Evolutionary conservation across 1,140 invertebrate genomes (phyloP).

Genomic region (Drosophila dunni): DNA sequence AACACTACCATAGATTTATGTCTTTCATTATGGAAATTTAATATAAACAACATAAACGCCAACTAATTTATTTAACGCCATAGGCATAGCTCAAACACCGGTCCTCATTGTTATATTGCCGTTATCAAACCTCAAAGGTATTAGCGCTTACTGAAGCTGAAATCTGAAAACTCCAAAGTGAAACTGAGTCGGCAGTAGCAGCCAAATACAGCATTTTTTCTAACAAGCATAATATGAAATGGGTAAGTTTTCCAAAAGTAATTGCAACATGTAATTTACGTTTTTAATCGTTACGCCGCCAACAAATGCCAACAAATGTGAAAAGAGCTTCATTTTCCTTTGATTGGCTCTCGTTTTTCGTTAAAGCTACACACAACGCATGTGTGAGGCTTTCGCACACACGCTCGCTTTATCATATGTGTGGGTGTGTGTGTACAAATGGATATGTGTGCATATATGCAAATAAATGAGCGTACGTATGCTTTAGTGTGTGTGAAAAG

Average conservation of each 20-base stretch:
- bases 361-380: not conserved
- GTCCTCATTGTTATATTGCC: constrained; percentile 1
- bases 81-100: constrained; percentile 29
- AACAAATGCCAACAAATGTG: not conserved
- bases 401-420: not conserved
- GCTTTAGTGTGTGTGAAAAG: constrained; percentile 22
- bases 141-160: constrained; percentile 24
- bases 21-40: constrained; percentile 69
- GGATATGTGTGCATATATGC: not conserved
- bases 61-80: constrained; percentile 40
- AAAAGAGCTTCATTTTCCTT: not conserved
- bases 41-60: constrained; percentile 41
- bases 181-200: constrained; percentile 24
- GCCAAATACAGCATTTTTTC: constrained; percentile 36
- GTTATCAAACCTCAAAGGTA: not conserved
- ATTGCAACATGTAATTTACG: not conserved
- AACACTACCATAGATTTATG: constrained; percentile 33
- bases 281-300: not conserved
- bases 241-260: constrained; percentile 56
- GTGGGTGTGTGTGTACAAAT: not conserved
- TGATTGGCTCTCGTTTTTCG: constrained; percentile 33
- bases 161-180: constrained; percentile 24
- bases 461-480: no score
- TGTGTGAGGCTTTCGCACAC: constrained; percentile 12
- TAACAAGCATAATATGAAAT: constrained; percentile 64